Percentiles rank a stretch among this genome's conserved stretches.
These are phyloP conservation scores for Parnassius mnemosyne DNA, from an alignment of 2,888 invertebrate species.

Conservation along the genomic window DNA sequence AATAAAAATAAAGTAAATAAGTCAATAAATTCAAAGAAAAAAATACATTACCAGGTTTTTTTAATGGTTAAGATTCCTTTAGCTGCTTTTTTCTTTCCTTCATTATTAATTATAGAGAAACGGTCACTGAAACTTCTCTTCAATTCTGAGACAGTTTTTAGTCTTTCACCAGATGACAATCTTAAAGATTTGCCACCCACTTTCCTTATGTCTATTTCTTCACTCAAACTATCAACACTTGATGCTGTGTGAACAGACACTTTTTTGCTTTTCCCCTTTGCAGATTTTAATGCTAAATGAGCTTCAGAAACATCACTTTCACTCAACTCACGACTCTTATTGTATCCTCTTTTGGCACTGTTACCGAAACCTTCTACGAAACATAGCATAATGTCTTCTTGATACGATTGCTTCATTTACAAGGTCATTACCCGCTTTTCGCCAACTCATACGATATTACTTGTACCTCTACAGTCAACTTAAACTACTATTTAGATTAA, in stretches of 20 bases:
- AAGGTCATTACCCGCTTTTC: slow-evolving; percentile 51
- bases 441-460: slow-evolving; percentile 9
- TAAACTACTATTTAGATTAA: slow-evolving; percentile 1
- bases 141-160: slow-evolving; percentile 55
- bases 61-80: slow-evolving; percentile 67
- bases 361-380: slow-evolving; percentile 84
- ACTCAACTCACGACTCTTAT: slow-evolving; percentile 55
- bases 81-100: slow-evolving; percentile 52
- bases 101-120: slow-evolving; percentile 66
- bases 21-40: not conserved
- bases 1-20: too few relatives aligned
- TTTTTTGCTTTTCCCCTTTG: slow-evolving; percentile 38
- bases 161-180: slow-evolving; percentile 53
- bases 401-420: slow-evolving; percentile 75
- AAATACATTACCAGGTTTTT: slow-evolving; percentile 68
- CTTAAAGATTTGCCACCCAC: slow-evolving; percentile 58
- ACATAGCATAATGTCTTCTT: slow-evolving; percentile 84
- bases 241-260: slow-evolving; percentile 32
- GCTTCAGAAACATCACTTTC: slow-evolving; percentile 50
- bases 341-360: slow-evolving; percentile 52
- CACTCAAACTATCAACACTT: slow-evolving; percentile 37
- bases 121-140: slow-evolving; percentile 75
- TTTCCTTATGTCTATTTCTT: slow-evolving; percentile 48
- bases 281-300: slow-evolving; percentile 43
- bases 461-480: slow-evolving; percentile 10